Evolutionary conservation across 2,113 vertebrate genomes (phyloP), one percentile per base, ranked within the genome.

Genomic region (Gobius niger): DNA sequence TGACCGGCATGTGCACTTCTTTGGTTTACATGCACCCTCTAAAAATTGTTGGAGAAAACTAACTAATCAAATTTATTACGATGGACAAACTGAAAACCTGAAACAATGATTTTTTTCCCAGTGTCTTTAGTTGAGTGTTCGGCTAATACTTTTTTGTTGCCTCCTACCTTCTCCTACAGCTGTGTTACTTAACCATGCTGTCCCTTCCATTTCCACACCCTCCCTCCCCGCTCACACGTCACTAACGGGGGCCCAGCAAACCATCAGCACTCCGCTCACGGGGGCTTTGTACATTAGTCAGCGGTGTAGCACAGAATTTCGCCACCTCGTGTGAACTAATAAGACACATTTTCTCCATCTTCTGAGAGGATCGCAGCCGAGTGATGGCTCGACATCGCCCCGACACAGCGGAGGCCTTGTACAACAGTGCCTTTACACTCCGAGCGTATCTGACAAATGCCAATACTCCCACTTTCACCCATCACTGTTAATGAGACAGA

Each of bases 231-330:
- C 82, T 91, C 83, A 62, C 88, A 80, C 47, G 70, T 87, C 66
- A 47, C 72, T 63, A 51, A 19, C 40, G 60, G 71, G 68, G 80
- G 82, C 81, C 86, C 86, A 85, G 83, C 68, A 84, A 74, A 89
- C 87, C 85, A 72, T 87, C 81, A 86, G 78, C 72, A 44, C 54
- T 77, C 57, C 12, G 49, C 85, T 90, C 92, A 91, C 74, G 7
- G 91, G 24, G 89, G 85, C 88, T 89, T 89, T 90, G 85, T 87
- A 84, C 91, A 85, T 90, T 92, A 92, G 92, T 93, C 91, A 81
- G 83, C 92, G 64, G 65, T 0, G 0, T 76, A 75, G 82, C 83
- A 73, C 63, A 82, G 94, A 95, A 97, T 95, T 89, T 94, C 41
- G 9, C 87, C 80, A 59, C 87, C 73, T 61, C 0, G 0, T 87